Evolutionary conservation across 2,113 vertebrate species (phyloP).

Genomic region (Hyaena hyaena): DNA sequence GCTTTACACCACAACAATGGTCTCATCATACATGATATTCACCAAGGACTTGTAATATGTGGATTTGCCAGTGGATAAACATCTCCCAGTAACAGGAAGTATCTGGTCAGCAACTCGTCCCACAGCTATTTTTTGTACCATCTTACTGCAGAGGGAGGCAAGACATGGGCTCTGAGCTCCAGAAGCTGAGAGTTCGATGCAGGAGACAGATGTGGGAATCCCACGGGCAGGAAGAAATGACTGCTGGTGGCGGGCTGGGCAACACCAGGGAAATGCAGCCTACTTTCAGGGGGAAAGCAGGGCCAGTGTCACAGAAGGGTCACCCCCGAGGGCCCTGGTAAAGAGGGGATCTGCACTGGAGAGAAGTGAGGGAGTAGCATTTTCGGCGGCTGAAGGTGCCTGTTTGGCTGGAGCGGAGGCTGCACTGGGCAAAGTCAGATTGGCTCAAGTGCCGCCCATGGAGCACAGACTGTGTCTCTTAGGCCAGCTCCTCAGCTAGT

Average conservation of each 20-base stretch:
- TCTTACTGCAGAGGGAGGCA: not conserved
- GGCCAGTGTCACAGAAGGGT: fast-evolving
- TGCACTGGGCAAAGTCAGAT: fast-evolving
- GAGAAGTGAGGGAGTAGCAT: not conserved
- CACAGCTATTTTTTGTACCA: fast-evolving
- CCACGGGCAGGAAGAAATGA: not conserved
- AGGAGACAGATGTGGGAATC: not conserved
- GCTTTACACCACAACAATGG: not conserved
- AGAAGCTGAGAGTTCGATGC: not conserved
- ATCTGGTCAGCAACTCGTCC: not conserved
- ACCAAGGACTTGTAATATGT: not conserved
- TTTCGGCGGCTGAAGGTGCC: not conserved
- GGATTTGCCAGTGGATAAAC: not conserved
- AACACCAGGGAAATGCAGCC: not conserved
- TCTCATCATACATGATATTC: not conserved
- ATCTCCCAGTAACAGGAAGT: not conserved
- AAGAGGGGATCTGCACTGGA: not conserved
- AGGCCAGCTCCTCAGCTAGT: not conserved
- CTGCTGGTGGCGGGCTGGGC: fast-evolving
- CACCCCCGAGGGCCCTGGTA: fast-evolving
- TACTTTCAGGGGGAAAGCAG: not conserved
- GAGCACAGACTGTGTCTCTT: not conserved
- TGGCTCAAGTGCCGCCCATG: fast-evolving
- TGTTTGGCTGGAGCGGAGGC: fast-evolving
- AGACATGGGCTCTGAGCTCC: not conserved